These are phyloP conservation scores for Scaptomyza tumidula DNA, from an alignment of 2,888 invertebrate genomes.

Conservation along the genomic window DNA sequence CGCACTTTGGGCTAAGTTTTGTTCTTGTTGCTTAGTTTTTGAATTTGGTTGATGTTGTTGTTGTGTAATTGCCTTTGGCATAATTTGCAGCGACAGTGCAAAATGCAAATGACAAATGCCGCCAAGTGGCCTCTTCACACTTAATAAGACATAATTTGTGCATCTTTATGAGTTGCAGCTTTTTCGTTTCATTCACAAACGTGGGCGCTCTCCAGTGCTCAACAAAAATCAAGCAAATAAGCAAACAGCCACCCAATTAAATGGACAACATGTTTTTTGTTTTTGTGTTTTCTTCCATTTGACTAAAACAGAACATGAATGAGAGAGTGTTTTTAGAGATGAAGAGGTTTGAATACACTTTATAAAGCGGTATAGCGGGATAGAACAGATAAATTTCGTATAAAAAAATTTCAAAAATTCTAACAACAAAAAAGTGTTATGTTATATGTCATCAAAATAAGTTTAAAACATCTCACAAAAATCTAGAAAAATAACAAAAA, in stretches of 20 bases:
- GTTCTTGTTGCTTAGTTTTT: conserved; percentile 7
- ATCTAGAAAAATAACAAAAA: no score
- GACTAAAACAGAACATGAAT: conserved; percentile 2
- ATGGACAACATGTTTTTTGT: conserved; percentile 65
- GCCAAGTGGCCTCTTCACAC: conserved; percentile 69
- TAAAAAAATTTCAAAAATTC: no score
- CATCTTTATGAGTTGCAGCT: conserved; percentile 62
- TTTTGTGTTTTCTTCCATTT: conserved; percentile 45
- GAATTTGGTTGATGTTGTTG: not conserved
- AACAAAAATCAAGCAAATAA: not conserved
- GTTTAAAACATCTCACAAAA: no score
- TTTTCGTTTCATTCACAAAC: conserved; percentile 30
- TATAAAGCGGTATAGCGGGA: not conserved
- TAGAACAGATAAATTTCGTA: no score
- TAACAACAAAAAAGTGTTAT: no score
- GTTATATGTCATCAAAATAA: no score
- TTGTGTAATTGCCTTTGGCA: conserved; percentile 31
- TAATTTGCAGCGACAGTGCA: conserved; percentile 47
- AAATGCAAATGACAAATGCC: conserved; percentile 60
- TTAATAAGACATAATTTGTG: conserved; percentile 78
- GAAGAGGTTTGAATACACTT: not conserved
- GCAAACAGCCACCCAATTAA: conserved; percentile 57
- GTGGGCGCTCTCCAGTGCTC: conserved; percentile 65
- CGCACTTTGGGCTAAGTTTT: not conserved
- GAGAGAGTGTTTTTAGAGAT: not conserved